Percentiles rank a stretch among this genome's conserved stretches.
Conservation (phyloP, 2,888 invertebrate species). For the Mythimna impura region DNA sequence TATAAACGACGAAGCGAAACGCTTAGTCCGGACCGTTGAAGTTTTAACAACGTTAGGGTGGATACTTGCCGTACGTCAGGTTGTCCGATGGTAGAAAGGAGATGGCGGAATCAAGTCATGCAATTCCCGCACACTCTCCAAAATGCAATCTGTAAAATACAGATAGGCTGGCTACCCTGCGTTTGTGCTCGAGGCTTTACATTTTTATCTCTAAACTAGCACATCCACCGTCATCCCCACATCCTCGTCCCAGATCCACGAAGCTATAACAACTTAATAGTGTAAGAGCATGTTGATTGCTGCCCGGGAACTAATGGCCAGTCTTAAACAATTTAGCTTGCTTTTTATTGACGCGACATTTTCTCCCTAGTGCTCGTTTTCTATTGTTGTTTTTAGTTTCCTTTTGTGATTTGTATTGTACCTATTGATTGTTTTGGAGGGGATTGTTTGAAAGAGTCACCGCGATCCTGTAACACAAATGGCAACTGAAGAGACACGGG, state of each 20-base stretch:
- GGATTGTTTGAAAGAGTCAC: neutral
- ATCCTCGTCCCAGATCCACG: conserved; percentile 66
- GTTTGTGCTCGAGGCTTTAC: too few relatives aligned
- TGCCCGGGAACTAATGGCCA: conserved; percentile 81
- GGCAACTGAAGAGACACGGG: too few relatives aligned
- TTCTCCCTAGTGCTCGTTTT: conserved; percentile 68
- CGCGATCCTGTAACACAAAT: too few relatives aligned
- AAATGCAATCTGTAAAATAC: too few relatives aligned
- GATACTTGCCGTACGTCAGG: too few relatives aligned
- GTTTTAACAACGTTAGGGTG: too few relatives aligned
- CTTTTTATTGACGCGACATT: conserved; percentile 73
- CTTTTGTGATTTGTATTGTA: conserved; percentile 47
- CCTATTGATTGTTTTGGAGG: conserved; percentile 12
- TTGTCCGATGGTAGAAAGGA: too few relatives aligned
- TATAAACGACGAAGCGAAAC: too few relatives aligned
- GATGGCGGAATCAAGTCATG: too few relatives aligned
- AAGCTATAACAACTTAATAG: conserved; percentile 86
- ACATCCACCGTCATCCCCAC: conserved; percentile 51
- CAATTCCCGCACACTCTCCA: too few relatives aligned
- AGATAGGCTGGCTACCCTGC: too few relatives aligned
- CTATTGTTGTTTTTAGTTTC: conserved; percentile 56
- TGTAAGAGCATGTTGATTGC: conserved; percentile 83
- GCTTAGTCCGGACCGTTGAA: too few relatives aligned
- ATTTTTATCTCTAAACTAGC: conserved; percentile 48
- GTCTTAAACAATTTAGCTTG: conserved; percentile 83